Conservation (phyloP, 2,797 vertebrate species). For the Channallabes apus region DNA sequence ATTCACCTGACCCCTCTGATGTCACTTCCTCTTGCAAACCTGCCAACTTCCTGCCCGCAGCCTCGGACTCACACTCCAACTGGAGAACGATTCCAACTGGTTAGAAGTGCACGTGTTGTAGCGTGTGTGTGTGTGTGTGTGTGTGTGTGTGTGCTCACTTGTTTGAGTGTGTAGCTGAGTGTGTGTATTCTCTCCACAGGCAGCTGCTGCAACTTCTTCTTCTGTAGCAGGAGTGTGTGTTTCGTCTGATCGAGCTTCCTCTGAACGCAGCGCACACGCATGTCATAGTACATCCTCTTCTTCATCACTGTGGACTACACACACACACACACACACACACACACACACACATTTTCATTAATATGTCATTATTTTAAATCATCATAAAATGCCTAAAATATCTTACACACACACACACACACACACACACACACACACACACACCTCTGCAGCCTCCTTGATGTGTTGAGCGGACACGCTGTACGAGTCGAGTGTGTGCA, state of each 20-base stretch:
- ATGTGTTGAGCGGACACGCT: conserved; percentile 79
- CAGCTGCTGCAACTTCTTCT: conserved; percentile 69
- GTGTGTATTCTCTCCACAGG: conserved; percentile 78
- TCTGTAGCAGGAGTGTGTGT: conserved; percentile 73
- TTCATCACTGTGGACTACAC: conserved; percentile 82
- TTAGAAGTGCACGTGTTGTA: neutral
- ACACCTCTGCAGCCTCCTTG: conserved; percentile 85
- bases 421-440: conserved; percentile 14
- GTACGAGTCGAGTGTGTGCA: conserved; percentile 81
- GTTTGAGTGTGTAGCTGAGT: conserved; percentile 76
- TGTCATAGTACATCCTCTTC: conserved; percentile 92
- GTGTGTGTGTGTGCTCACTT: conserved; percentile 67
- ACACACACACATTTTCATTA: neutral
- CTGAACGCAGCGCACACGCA: conserved; percentile 78
- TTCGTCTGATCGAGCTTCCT: conserved; percentile 73
- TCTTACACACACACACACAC: conserved; percentile 1
- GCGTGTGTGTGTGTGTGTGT: neutral
- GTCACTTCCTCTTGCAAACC: conserved; percentile 44
- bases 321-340: conserved; percentile 35
- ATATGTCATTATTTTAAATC: neutral
- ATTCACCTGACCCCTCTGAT: conserved; percentile 43
- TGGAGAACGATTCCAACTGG: conserved; percentile 53
- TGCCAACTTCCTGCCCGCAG: conserved; percentile 54
- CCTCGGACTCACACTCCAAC: conserved; percentile 73
- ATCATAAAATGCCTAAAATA: neutral